A percentile compares a stretch with the other conserved stretches of the same genome.
Conservation (phyloP, 1,140 invertebrate species). For the Bombus soroeensis region DNA sequence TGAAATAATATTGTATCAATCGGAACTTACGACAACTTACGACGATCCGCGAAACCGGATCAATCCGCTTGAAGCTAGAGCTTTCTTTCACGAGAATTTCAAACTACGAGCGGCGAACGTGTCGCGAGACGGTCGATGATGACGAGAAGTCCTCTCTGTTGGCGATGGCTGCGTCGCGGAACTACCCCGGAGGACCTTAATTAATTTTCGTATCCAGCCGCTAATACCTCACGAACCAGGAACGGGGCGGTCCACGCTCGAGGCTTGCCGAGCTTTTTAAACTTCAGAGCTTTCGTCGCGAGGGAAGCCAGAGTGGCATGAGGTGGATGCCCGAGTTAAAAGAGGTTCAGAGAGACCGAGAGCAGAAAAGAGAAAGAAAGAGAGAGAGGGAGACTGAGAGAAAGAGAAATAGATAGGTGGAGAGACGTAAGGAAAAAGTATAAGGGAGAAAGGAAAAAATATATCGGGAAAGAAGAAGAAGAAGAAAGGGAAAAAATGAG, state of each 20-base stretch:
- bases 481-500: background rate
- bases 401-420: constrained; percentile 1
- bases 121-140: background rate
- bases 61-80: background rate
- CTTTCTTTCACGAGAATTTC: background rate
- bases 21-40: background rate
- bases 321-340: constrained; percentile 23
- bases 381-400: background rate
- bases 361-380: background rate
- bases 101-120: background rate
- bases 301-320: constrained; percentile 41
- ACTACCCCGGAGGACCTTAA: constrained; percentile 49
- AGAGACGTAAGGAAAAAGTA: background rate
- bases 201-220: constrained; percentile 67
- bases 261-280: constrained; percentile 62
- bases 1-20: too few species aligned
- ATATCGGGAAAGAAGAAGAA: background rate
- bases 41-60: background rate
- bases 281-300: constrained; percentile 62
- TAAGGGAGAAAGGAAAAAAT: background rate
- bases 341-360: constrained; percentile 15
- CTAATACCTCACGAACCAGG: constrained; percentile 58
- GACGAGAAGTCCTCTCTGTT: constrained; percentile 10
- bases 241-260: constrained; percentile 39
- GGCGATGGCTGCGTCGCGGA: constrained; percentile 16